A percentile compares a stretch with the other conserved stretches of the same genome.
Conservation (phyloP, 2,797 vertebrate species). For the Gobio occitaniae region DNA sequence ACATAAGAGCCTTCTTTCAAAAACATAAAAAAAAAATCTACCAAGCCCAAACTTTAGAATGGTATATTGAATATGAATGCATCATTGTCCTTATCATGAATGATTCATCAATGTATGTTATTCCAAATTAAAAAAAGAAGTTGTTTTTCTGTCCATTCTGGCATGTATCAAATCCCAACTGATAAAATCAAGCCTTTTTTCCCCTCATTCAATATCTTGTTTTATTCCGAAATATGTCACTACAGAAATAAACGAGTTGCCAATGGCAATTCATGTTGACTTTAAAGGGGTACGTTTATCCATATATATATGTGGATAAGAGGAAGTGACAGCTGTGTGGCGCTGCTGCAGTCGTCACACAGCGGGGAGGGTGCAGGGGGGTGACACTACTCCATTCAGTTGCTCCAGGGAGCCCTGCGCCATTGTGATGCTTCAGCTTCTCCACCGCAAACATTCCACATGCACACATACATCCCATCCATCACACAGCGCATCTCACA, state of each 20-base stretch:
- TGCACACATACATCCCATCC: slow-evolving; percentile 59
- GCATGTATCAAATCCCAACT: not conserved
- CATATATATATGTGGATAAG: slow-evolving; percentile 61
- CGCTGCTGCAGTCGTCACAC: slow-evolving; percentile 72
- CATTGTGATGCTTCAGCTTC: slow-evolving; percentile 74
- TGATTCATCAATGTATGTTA: not conserved
- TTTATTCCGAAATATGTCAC: not conserved
- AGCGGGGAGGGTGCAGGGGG: slow-evolving; percentile 71
- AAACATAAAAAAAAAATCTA: not conserved
- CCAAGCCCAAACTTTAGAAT: too few species aligned
- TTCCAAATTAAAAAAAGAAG: not conserved
- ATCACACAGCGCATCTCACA: slow-evolving; percentile 30
- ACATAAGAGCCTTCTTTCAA: not conserved
- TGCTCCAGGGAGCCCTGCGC: slow-evolving; percentile 72
- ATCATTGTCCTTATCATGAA: too few species aligned
- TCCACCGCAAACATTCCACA: slow-evolving; percentile 75
- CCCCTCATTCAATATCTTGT: not conserved
- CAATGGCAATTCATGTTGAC: not conserved
- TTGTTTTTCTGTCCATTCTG: not conserved
- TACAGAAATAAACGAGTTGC: not conserved
- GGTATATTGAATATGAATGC: too few species aligned
- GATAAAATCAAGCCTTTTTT: not conserved
- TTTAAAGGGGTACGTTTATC: slow-evolving; percentile 18
- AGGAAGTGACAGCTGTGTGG: slow-evolving; percentile 75
- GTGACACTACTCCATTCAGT: slow-evolving; percentile 73